Evolutionary conservation across 2,797 vertebrate genomes (phyloP), one percentile per base, ranked within the genome.

Genomic region (Schizothorax lantsangensis): DNA sequence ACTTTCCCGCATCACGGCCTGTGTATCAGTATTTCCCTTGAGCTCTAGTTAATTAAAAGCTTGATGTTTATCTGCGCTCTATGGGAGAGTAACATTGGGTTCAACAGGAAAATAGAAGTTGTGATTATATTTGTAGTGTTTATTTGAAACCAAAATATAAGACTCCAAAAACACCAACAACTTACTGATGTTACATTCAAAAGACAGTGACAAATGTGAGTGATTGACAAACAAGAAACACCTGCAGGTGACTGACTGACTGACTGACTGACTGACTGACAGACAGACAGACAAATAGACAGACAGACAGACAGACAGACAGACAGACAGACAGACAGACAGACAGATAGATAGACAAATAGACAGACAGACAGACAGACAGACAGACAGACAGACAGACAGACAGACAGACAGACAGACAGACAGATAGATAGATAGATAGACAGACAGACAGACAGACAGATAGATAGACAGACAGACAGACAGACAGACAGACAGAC

Each of bases 11-110:
- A 64, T 64, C 62, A 30, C n/a, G 2, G n/a, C 59, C 26, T 45
- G 68, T 66, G 81, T 43, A 38, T 93, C 93, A 93, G 94, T 92
- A 92, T 94, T 94, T 93, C 94, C 94, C 93, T 80, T 88, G 94
- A 95, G 93, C 91, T 84, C 10, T 11, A 75, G 71, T 91, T 94
- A 94, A 95, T 95, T 95, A 93, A 95, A 95, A 94, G 93, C 94
- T 94, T 95, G 94, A 93, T 92, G 91, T 94, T 92, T 93, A 5
- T 83, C 43, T 92, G 49, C 21, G 91, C 81, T 87, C 84, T 80
- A 90, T 91, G 90, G 86, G 90, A 88, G 89, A 84, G 79, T 69
- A 85, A 83, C 82, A 83, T 57, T 68, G 66, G 49, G 40, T 49
- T 78, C 43, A 78, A n/a, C 30, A 57, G 77, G 73, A 66, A 81